Percentiles rank a stretch among this genome's conserved stretches.
Evolutionary conservation across 2,797 vertebrate genomes (phyloP).

Genomic region (Leptoclinus maculatus): DNA sequence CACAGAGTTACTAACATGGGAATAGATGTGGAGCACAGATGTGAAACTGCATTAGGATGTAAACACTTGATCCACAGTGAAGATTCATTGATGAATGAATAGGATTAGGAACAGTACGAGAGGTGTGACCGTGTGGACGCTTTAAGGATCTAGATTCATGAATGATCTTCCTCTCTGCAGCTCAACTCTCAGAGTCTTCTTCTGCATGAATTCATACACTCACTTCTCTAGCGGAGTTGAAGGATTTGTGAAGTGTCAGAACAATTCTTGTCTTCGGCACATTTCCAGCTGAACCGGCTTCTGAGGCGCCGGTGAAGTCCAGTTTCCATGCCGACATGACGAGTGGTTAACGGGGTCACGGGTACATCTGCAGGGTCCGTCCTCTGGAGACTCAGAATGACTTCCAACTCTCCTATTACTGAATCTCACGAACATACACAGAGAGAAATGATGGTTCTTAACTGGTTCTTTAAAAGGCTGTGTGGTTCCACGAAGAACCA

Average conservation of each 20-base stretch:
- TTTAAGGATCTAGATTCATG: background rate
- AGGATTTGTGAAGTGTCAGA: background rate
- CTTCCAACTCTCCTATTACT: too few relatives aligned
- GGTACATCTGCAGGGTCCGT: too few relatives aligned
- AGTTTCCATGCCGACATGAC: slow-evolving; percentile 34
- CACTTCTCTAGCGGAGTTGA: background rate
- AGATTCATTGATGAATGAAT: background rate
- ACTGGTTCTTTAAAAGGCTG: too few relatives aligned
- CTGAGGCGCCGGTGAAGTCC: too few relatives aligned
- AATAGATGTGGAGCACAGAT: background rate
- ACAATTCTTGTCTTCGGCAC: background rate
- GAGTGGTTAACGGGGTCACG: slow-evolving; percentile 16
- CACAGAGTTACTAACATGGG: background rate
- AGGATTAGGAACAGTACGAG: background rate
- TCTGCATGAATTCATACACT: background rate
- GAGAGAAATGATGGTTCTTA: too few relatives aligned
- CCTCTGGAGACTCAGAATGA: background rate
- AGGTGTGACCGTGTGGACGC: background rate
- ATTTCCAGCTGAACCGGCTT: slow-evolving; percentile 15
- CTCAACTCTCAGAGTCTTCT: background rate
- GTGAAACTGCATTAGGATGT: background rate
- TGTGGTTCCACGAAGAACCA: too few relatives aligned
- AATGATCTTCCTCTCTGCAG: too few relatives aligned
- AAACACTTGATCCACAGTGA: background rate
- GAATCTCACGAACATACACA: too few relatives aligned